Base-by-base conservation (phyloP, 2,113 vertebrate species). In the Actinemys pallida region DNA sequence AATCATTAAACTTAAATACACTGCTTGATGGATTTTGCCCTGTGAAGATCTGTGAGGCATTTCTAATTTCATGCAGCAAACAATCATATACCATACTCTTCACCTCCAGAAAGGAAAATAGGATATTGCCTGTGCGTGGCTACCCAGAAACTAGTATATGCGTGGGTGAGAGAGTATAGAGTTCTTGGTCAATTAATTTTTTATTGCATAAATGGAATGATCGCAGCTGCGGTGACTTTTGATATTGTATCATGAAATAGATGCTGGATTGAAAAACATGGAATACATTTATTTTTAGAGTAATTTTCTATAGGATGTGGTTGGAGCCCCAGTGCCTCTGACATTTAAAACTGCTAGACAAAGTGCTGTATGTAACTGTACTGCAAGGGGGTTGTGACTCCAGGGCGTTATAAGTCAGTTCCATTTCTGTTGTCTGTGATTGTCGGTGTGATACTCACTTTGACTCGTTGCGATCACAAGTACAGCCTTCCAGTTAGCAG, bases 61-160 rank as follows among this genome's bases (percentile, higher is more conserved):
- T 96, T 90, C 65, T 96, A 96, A 93, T 9, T 85, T 76, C 65
- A 65, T 86, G 87, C 1, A 4, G 35, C 72, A 42, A 79, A 6
- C 42, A 86, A 79, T 47, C 59, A 88, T 47, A 89, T 39, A 16
- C 24, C 82, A 50, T 50, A 39, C 35, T 27, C 50, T 88, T 50
- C 81, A 52, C 11, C 62, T 87, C 25, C 84, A 56, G 86, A 17
- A 86, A 86, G 65, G 27, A 81, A 76, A 47, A 82, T n/a, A 27
- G 2, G 29, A 84, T 69, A 29, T 52, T 54, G 25, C 20, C 5
- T 27, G 4, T 6, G 88, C 65, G 81, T 57, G 75, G 24, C 50
- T 76, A 52, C 3, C 80, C 35, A 1, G 14, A 81, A 86, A 53
- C 42, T 81, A 25, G 20, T 2, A 14, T 31, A 69, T 5, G 42